These are phyloP conservation scores for Barypeithes pellucidus DNA, from an alignment of 2,888 invertebrate genomes.

Conservation along the genomic window DNA sequence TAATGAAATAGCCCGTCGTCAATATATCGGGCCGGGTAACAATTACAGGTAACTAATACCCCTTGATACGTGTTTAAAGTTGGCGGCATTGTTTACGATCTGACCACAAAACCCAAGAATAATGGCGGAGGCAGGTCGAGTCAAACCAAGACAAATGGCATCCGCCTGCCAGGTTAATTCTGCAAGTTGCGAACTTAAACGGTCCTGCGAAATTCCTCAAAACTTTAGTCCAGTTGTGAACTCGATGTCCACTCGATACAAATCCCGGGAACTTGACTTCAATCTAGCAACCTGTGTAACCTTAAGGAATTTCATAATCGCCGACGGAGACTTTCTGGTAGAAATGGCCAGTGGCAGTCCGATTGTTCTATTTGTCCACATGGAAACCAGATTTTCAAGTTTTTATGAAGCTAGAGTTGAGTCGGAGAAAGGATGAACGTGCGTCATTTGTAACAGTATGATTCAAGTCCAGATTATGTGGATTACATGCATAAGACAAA, in stretches of 20 bases:
- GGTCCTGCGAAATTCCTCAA: conserved; percentile 60
- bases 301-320: conserved; percentile 65
- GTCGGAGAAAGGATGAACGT: too few species aligned
- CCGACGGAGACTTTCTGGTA: conserved; percentile 13
- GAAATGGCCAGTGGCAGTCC: conserved; percentile 32
- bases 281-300: conserved; percentile 59
- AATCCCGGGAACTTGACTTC: conserved; percentile 57
- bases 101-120: conserved; percentile 69
- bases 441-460: too few species aligned
- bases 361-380: not conserved
- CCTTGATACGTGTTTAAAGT: conserved; percentile 70
- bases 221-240: conserved; percentile 63
- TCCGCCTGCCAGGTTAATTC: conserved; percentile 70
- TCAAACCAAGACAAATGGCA: conserved; percentile 71
- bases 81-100: conserved; percentile 70
- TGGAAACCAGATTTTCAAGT: too few species aligned
- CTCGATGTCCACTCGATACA: conserved; percentile 60
- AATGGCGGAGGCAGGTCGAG: conserved; percentile 68
- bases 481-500: too few species aligned
- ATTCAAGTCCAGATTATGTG: too few species aligned
- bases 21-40: conserved; percentile 65
- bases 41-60: conserved; percentile 70
- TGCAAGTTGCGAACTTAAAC: conserved; percentile 69
- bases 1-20: conserved; percentile 67
- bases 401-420: too few species aligned